Base-by-base conservation (phyloP, 2,797 vertebrate genomes). In the Pseudochirops cupreus region DNA sequence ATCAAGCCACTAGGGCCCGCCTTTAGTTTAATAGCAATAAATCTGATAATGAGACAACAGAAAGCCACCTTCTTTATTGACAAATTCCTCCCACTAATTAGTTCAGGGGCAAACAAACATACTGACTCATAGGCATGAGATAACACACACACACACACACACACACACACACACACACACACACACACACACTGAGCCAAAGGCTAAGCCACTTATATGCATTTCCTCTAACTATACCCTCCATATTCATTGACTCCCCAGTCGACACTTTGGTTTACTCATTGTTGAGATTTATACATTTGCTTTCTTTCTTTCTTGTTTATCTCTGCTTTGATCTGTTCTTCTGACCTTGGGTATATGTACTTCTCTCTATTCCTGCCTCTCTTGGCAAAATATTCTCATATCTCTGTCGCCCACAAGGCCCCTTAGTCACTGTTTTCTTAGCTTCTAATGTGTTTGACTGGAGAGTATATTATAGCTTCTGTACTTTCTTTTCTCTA, bases 241-340 rank as follows among this genome's bases (percentile, higher is more conserved):
- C 5, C 33, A n/a, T 21, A 74, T 74, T 74, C 62, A 74, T 18
- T 18, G n/a, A 74, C 39, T 39, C n/a, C 62, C 33, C 9, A 24
- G 18, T 82, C 24, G 74, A 9, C 74, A 46, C 39, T 82, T 82
- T 46, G 74, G 18, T 18, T 46, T 46, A 82, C 74, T 82, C 74
- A 82, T 82, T 82, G 39, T 82, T 82, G 74, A 82, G 39, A 82
- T 82, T 10, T 46, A 82, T 10, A 11, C 1, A 1, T 56, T 56
- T 56, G 21, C 31, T 74, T 46, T 24, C 74, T 82, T 56, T 56
- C 67, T 82, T 82, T 46, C 62, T 74, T 39, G 33, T 82, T 82
- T 82, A 82, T 82, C n/a, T 82, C n/a, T 82, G 74, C 74, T 82
- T 82, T 82, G 74, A 82, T 82, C 74, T 82, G 39, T 82, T 82